These are phyloP conservation scores for Agriopis leucophaearia DNA, from an alignment of 2,888 invertebrate species.

Conservation along the genomic window DNA sequence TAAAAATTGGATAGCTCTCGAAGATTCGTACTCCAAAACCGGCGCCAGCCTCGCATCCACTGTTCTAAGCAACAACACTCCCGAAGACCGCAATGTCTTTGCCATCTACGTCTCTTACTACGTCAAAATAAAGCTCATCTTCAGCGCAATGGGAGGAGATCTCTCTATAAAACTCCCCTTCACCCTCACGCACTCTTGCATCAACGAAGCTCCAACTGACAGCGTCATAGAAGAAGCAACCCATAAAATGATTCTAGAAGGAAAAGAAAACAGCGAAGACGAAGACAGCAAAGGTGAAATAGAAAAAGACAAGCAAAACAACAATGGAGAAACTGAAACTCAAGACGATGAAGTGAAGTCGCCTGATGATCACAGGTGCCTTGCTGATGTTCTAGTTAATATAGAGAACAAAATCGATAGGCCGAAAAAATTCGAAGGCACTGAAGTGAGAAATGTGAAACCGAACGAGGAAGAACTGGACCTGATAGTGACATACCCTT, in stretches of 20 bases:
- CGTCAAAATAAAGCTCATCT: constrained; percentile 93
- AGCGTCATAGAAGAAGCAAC: constrained; percentile 83
- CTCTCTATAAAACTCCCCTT: constrained; percentile 93
- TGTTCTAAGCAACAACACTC: constrained; percentile 84
- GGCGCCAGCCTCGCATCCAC: constrained; percentile 88
- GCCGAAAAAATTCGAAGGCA: constrained; percentile 74
- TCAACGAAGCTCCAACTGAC: constrained; percentile 87
- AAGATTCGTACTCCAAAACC: constrained; percentile 92
- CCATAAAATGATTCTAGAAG: constrained; percentile 80
- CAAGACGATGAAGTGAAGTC: constrained; percentile 68
- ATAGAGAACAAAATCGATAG: constrained; percentile 79
- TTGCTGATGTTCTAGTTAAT: constrained; percentile 79
- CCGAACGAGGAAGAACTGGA: constrained; percentile 79
- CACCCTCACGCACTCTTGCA: constrained; percentile 91
- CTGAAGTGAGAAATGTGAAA: constrained; percentile 70
- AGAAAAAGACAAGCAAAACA: constrained; percentile 74
- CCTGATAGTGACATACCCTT: constrained; percentile 80
- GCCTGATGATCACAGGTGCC: constrained; percentile 70
- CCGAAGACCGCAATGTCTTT: constrained; percentile 94
- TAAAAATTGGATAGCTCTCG: constrained; percentile 96
- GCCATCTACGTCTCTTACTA: constrained; percentile 97
- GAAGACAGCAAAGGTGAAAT: constrained; percentile 71
- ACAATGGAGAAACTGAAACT: constrained; percentile 63
- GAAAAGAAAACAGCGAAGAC: constrained; percentile 78
- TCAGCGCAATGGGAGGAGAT: constrained; percentile 94